phyloP scores from a whole-genome alignment of 2,113 vertebrate species.

The Procavia capensis region DNA sequence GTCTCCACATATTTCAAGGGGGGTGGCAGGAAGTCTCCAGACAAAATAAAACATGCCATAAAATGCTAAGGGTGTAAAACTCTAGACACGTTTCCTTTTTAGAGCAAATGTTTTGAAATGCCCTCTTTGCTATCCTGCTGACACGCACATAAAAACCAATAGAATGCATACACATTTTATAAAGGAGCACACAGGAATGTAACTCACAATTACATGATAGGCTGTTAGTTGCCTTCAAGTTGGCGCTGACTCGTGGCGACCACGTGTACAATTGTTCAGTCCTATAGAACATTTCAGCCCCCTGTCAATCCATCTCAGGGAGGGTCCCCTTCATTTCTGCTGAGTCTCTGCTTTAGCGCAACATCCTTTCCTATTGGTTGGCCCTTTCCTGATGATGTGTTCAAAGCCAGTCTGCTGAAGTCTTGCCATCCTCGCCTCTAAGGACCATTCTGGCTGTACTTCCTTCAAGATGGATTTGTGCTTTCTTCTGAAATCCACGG shows the following conservation, averaged over 20 bases:
- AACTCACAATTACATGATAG: neutral
- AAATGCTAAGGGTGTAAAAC: constrained; percentile 63
- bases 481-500: neutral
- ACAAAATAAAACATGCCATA: constrained; percentile 67
- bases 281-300: neutral
- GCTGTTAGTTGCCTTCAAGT: neutral
- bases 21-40: constrained; percentile 80
- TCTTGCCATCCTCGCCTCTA: neutral
- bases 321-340: neutral
- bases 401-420: neutral
- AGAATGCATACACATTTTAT: neutral
- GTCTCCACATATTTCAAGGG: constrained; percentile 61
- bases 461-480: neutral
- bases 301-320: neutral
- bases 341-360: neutral
- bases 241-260: neutral
- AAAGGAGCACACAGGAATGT: neutral
- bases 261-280: no score
- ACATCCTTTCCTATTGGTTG: neutral
- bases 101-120: constrained; percentile 73
- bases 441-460: neutral
- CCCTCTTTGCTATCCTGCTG: constrained; percentile 61
- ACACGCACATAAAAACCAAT: constrained; percentile 40
- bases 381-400: neutral
- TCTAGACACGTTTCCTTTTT: constrained; percentile 72